Evolutionary conservation across 2,113 vertebrate species (phyloP).

Genomic region (Hyperopisus bebe): DNA sequence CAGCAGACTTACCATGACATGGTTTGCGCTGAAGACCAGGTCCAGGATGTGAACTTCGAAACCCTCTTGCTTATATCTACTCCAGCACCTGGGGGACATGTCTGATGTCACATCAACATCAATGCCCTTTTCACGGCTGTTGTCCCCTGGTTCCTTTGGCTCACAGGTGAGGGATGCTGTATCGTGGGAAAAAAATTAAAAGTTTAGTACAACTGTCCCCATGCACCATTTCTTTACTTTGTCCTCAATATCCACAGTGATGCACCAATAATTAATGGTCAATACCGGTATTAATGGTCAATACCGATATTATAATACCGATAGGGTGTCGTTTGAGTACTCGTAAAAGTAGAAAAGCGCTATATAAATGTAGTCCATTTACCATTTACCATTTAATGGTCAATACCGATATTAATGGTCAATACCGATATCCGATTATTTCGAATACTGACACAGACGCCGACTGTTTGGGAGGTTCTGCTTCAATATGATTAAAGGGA

Average conservation of each 20-base stretch:
- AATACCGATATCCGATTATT: too few relatives aligned
- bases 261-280: too few relatives aligned
- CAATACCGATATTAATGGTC: too few relatives aligned
- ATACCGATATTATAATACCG: too few relatives aligned
- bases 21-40: constrained; percentile 27
- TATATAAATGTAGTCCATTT: too few relatives aligned
- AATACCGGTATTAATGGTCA: too few relatives aligned
- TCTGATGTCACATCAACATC: constrained; percentile 28
- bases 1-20: neutral
- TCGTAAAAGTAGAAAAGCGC: too few relatives aligned
- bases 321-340: too few relatives aligned
- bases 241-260: neutral
- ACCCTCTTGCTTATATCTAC: constrained; percentile 22
- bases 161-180: constrained; percentile 45
- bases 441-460: too few relatives aligned
- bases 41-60: constrained; percentile 55
- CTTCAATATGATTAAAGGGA: too few relatives aligned
- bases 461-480: too few relatives aligned
- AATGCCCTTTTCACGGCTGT: constrained; percentile 26
- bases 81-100: constrained; percentile 62
- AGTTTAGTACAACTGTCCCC: neutral
- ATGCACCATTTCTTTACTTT: neutral
- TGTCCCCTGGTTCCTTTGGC: constrained; percentile 4
- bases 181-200: constrained; percentile 34
- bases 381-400: too few relatives aligned